These are phyloP conservation scores for Stomorhina lunata DNA, from an alignment of 2,888 invertebrate species.

Conservation along the genomic window DNA sequence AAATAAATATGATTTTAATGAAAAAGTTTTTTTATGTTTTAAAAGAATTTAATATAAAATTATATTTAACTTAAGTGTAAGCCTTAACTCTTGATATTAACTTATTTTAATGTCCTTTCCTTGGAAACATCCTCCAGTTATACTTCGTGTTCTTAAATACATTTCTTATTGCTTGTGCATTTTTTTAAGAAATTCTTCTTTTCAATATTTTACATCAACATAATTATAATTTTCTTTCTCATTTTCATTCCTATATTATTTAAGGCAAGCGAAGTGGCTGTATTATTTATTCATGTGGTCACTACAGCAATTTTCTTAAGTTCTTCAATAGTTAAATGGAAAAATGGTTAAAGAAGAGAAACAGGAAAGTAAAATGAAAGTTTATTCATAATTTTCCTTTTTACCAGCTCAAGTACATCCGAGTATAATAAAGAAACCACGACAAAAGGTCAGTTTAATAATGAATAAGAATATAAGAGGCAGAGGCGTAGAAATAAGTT, in stretches of 20 bases:
- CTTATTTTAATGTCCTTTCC: not conserved
- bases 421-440: conserved; percentile 27
- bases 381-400: conserved; percentile 43
- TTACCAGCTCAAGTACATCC: conserved; percentile 7
- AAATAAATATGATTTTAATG: too few relatives aligned
- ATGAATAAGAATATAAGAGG: not conserved
- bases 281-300: conserved; percentile 26
- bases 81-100: not conserved
- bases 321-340: conserved; percentile 5
- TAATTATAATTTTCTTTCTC: not conserved
- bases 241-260: not conserved
- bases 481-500: conserved; percentile 18
- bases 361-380: not conserved
- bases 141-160: not conserved
- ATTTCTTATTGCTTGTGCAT: not conserved
- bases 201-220: not conserved
- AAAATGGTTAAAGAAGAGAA: not conserved
- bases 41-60: too few relatives aligned
- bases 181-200: not conserved
- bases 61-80: too few relatives aligned
- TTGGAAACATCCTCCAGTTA: too few relatives aligned
- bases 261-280: conserved; percentile 4
- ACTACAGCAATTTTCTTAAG: conserved; percentile 13
- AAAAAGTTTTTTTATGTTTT: too few relatives aligned
- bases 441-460: conserved; percentile 37